Evolutionary conservation across 35 echinoderm and acorn worm genomes (phyloP).

Genomic region (Stichopus chloronotus): DNA sequence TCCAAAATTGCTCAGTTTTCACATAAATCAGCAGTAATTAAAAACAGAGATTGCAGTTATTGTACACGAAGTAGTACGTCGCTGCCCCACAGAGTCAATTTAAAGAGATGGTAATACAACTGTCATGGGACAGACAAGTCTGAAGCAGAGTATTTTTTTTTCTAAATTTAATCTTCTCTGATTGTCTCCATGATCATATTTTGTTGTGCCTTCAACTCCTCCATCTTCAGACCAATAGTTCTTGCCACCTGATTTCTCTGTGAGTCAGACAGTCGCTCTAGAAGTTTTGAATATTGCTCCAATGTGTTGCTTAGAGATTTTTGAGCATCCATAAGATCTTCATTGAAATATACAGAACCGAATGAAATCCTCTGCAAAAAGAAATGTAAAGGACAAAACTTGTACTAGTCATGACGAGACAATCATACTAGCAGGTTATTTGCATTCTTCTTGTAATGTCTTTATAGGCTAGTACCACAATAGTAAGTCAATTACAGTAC

Average conservation of each 20-base stretch:
- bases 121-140: no score
- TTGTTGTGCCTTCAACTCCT: constrained; percentile 80
- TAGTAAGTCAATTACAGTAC: no score
- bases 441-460: no score
- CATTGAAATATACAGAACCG: constrained; percentile 87
- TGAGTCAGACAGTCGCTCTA: constrained; percentile 60
- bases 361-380: constrained; percentile 66
- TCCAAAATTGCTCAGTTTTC: no score
- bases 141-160: no score
- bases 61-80: no score
- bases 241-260: constrained; percentile 73
- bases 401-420: neutral
- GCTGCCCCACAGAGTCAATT: no score
- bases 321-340: constrained; percentile 77
- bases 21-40: no score
- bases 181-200: constrained; percentile 68
- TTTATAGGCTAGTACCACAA: no score
- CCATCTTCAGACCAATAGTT: constrained; percentile 87
- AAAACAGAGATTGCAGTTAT: no score
- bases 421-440: no score
- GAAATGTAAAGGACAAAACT: constrained; percentile 38
- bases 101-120: no score
- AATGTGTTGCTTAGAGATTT: constrained; percentile 78
- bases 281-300: constrained; percentile 46
- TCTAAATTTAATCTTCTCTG: constrained; percentile 37